Conservation (phyloP, 2,797 vertebrate species). For the Coregonus sp. region DNA sequence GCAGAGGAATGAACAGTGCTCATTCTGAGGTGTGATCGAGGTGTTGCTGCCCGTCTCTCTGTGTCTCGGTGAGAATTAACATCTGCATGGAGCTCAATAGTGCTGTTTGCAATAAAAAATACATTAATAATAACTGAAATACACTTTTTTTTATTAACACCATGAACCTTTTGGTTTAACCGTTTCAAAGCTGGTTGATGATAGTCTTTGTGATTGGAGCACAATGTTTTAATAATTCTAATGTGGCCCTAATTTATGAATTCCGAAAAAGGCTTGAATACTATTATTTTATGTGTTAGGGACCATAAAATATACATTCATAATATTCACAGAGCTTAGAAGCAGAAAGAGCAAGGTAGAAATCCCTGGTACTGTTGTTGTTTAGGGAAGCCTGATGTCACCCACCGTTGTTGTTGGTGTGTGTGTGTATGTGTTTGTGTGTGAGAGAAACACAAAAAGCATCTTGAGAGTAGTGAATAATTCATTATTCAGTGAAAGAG, state of each 20-base stretch:
- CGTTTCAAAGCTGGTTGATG: not conserved
- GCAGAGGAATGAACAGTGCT: not conserved
- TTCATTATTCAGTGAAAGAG: constrained; percentile 13
- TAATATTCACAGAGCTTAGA: constrained; percentile 5
- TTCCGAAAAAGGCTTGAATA: not conserved
- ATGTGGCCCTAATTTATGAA: constrained; percentile 3
- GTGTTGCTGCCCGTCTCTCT: constrained; percentile 15
- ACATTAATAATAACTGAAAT: not conserved
- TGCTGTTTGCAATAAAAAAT: constrained; percentile 16
- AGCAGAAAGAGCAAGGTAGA: not conserved
- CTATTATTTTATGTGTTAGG: constrained; percentile 38
- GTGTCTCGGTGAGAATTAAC: not conserved
- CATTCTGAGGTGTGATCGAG: not conserved
- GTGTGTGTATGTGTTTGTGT: not conserved
- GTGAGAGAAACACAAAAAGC: constrained; percentile 4
- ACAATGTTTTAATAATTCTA: constrained; percentile 22
- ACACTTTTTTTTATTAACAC: not conserved
- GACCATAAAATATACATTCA: constrained; percentile 13
- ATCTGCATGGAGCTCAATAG: constrained; percentile 38
- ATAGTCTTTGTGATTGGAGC: constrained; percentile 33
- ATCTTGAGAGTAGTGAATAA: constrained; percentile 18
- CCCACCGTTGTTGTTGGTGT: not conserved
- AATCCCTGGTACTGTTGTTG: not conserved
- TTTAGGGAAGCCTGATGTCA: not conserved
- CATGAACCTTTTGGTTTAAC: not conserved